A percentile compares a stretch with the other conserved stretches of the same genome.
Evolutionary conservation across 1,140 invertebrate species (phyloP).

Genomic region (Lepidurus apus): DNA sequence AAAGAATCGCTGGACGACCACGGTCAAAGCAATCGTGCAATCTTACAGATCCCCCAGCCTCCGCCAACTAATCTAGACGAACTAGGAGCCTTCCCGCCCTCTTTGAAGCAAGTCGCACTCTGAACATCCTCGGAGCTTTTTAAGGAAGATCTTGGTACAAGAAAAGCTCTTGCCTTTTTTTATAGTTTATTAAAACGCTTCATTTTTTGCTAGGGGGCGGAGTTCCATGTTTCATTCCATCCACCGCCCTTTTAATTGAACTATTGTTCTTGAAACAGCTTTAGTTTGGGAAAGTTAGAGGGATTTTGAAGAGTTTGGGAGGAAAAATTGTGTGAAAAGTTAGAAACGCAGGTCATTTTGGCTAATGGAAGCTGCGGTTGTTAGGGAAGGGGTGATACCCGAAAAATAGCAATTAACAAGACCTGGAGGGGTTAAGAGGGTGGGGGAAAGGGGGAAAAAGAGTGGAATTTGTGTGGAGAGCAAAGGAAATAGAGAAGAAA

Average conservation of each 20-base stretch:
- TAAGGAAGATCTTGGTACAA: too few relatives aligned
- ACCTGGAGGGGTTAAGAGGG: not conserved
- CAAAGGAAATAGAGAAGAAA: not conserved
- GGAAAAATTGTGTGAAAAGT: too few relatives aligned
- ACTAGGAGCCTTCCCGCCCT: not conserved
- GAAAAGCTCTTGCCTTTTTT: too few relatives aligned
- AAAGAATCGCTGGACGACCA: not conserved
- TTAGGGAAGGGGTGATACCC: not conserved
- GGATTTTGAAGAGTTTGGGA: too few relatives aligned
- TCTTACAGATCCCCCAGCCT: not conserved
- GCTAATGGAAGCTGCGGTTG: not conserved
- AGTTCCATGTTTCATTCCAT: too few relatives aligned
- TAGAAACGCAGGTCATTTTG: too few relatives aligned
- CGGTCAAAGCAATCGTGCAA: not conserved
- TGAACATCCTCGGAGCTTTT: not conserved
- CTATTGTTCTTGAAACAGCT: too few relatives aligned
- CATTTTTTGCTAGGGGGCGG: too few relatives aligned
- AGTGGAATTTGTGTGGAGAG: slow-evolving; percentile 4
- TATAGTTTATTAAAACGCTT: too few relatives aligned
- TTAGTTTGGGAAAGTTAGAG: too few relatives aligned
- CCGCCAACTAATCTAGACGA: not conserved
- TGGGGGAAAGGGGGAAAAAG: not conserved
- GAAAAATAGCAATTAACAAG: not conserved
- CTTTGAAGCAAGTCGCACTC: not conserved
- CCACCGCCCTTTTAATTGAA: too few relatives aligned